Percentiles rank a stretch among this genome's conserved stretches.
Conservation (phyloP, 2,888 invertebrate genomes). For the Mimas tiliae region DNA sequence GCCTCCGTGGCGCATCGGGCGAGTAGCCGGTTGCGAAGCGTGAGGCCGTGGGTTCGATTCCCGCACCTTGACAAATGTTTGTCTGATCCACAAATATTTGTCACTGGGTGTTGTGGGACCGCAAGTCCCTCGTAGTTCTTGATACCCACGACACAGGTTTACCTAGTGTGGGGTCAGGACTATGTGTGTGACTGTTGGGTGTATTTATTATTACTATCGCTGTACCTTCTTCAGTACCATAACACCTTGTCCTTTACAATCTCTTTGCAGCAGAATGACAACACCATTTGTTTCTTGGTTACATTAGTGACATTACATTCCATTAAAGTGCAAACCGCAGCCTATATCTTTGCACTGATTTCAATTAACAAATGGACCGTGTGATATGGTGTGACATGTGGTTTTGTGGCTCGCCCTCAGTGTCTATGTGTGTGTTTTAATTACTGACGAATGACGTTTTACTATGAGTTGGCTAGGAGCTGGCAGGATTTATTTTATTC, state of each 20-base stretch:
- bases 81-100: no score
- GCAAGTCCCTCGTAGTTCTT: no score
- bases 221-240: no score
- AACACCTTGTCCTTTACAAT: not conserved
- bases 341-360: slow-evolving; percentile 42
- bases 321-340: slow-evolving; percentile 23
- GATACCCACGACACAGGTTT: no score
- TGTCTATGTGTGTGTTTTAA: slow-evolving; percentile 43
- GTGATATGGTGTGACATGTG: slow-evolving; percentile 26
- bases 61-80: no score
- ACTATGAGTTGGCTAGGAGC: slow-evolving; percentile 5
- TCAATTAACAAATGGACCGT: slow-evolving; percentile 59
- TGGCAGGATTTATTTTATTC: not conserved
- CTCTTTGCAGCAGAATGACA: not conserved
- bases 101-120: no score
- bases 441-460: slow-evolving; percentile 42
- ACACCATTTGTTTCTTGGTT: slow-evolving; percentile 8
- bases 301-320: slow-evolving; percentile 20
- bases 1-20: no score
- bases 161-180: no score
- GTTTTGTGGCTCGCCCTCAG: slow-evolving; percentile 15
- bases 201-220: no score
- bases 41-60: no score
- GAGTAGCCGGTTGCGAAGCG: no score
- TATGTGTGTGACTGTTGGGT: no score